Conservation (phyloP, 1,140 invertebrate genomes). For the Hesperophylax magnus region DNA sequence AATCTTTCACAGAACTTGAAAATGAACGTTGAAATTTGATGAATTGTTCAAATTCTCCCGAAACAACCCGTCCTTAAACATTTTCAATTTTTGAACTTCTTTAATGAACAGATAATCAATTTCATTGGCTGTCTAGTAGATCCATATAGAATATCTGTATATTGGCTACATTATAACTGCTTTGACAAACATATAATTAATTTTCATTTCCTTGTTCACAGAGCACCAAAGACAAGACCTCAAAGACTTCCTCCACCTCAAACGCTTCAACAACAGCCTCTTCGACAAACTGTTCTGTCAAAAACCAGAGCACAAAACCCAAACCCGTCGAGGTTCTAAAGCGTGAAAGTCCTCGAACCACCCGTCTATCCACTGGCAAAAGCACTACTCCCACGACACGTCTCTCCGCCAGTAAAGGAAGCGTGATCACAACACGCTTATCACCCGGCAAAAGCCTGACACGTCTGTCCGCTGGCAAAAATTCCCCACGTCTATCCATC, state of each 20-base stretch:
- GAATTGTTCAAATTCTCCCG: too few species aligned
- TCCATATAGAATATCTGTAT: too few species aligned
- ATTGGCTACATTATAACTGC: too few species aligned
- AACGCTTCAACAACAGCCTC: not conserved
- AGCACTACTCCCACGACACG: not conserved
- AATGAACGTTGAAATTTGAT: too few species aligned
- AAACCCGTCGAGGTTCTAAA: not conserved
- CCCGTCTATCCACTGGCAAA: not conserved
- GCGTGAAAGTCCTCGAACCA: slow-evolving; percentile 1
- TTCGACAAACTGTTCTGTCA: not conserved
- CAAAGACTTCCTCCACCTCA: not conserved
- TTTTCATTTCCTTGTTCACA: not conserved
- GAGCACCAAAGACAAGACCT: slow-evolving; percentile 15
- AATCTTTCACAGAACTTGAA: too few species aligned
- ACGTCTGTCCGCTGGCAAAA: slow-evolving; percentile 32
- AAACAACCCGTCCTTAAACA: too few species aligned
- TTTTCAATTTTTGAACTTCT: too few species aligned
- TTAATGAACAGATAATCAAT: too few species aligned
- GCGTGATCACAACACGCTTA: not conserved
- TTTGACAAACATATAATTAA: not conserved
- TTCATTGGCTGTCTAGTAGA: not conserved
- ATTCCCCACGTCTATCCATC: slow-evolving; percentile 58
- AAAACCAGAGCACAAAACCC: slow-evolving; percentile 2
- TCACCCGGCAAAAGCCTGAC: not conserved
- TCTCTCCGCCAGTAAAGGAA: not conserved